phyloP scores from a whole-genome alignment of 2,888 invertebrate genomes.

The Cryptops parisi region DNA sequence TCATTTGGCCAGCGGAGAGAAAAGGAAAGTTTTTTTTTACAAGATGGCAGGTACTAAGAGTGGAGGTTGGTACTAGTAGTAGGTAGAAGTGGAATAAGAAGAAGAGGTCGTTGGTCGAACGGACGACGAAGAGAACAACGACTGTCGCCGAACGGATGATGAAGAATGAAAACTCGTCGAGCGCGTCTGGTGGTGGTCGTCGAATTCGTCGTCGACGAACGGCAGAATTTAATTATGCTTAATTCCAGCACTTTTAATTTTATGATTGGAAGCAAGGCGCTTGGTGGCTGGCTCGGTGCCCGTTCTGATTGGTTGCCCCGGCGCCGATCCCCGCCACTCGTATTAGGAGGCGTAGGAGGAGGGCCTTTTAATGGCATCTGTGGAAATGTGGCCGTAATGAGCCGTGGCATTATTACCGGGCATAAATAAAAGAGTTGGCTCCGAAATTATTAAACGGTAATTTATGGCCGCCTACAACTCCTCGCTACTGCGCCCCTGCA shows the following conservation, averaged over 20 bases:
- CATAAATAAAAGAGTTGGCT: slow-evolving; percentile 15
- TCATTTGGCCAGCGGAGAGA: no score
- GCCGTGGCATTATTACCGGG: slow-evolving; percentile 13
- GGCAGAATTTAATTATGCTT: neutral
- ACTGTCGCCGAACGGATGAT: no score
- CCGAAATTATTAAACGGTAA: slow-evolving; percentile 15
- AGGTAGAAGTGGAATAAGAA: no score
- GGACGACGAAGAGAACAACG: no score
- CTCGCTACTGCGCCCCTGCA: neutral
- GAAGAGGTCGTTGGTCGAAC: no score
- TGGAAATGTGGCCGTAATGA: slow-evolving; percentile 15
- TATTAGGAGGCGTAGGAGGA: neutral
- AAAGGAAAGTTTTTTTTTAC: no score
- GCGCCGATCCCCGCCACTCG: neutral
- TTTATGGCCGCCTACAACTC: slow-evolving; percentile 9
- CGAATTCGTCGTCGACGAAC: no score
- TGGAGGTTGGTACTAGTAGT: no score
- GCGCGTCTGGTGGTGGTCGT: no score
- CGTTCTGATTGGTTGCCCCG: slow-evolving; percentile 4
- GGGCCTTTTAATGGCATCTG: slow-evolving; percentile 11
- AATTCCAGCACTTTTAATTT: slow-evolving; percentile 2
- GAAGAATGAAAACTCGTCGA: no score
- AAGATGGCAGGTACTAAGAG: no score
- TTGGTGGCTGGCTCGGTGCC: neutral
- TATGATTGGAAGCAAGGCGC: neutral